phyloP scores from a whole-genome alignment of 1,140 invertebrate species.

The Trichonephila clavata region DNA sequence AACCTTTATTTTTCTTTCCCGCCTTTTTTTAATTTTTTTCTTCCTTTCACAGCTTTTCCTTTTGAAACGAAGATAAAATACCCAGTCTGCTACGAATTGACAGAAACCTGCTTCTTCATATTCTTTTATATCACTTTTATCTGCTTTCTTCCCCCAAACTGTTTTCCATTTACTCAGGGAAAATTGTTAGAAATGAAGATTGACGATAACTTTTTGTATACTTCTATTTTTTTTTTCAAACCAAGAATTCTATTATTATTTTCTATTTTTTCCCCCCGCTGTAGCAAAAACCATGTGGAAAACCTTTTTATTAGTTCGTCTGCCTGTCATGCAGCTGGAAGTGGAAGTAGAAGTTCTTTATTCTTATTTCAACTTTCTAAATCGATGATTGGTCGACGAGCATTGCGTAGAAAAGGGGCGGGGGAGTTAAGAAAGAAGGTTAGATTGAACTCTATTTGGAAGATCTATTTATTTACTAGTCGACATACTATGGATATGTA shows the following conservation, averaged over 20 bases:
- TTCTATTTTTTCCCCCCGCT: neutral
- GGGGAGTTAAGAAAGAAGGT: neutral
- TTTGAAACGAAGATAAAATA: slow-evolving; percentile 26
- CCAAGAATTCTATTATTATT: neutral
- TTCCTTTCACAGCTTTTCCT: too few relatives aligned
- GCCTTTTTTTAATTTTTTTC: too few relatives aligned
- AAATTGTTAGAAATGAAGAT: slow-evolving; percentile 53
- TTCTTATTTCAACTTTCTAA: slow-evolving; percentile 31
- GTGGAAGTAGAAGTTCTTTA: neutral
- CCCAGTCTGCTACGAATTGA: slow-evolving; percentile 3
- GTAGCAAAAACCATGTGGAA: slow-evolving; percentile 9
- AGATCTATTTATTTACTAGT: slow-evolving; percentile 14
- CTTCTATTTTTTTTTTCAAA: neutral
- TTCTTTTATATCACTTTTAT: slow-evolving; percentile 39
- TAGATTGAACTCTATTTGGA: slow-evolving; percentile 38
- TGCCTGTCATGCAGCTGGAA: neutral
- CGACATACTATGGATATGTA: neutral
- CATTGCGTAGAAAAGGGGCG: neutral
- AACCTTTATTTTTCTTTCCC: neutral
- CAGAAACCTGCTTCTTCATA: neutral
- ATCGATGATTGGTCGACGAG: slow-evolving; percentile 9
- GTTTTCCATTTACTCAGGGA: slow-evolving; percentile 34
- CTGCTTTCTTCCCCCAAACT: slow-evolving; percentile 9
- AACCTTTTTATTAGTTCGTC: slow-evolving; percentile 17
- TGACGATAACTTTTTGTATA: slow-evolving; percentile 41